phyloP scores from a whole-genome alignment of 2,888 invertebrate genomes.

The Eristalinus sepulchralis region DNA sequence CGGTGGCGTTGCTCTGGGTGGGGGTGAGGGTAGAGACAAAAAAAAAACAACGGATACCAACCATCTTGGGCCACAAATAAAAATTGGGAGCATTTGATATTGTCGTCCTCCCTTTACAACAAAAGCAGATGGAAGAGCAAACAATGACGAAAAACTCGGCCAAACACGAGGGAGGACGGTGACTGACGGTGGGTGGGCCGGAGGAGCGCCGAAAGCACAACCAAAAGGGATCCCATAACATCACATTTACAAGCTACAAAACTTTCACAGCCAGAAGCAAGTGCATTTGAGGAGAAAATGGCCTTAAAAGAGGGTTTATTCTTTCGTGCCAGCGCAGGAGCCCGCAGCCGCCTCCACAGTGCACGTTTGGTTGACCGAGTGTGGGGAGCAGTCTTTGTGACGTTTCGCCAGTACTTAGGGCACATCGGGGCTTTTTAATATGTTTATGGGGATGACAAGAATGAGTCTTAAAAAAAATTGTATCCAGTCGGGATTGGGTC shows the following conservation, averaged over 20 bases:
- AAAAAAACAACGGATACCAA: not conserved
- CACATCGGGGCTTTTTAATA: slow-evolving; percentile 38
- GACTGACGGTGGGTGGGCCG: not conserved
- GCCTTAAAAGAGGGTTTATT: slow-evolving; percentile 26
- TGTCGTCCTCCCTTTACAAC: slow-evolving; percentile 51
- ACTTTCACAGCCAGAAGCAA: slow-evolving; percentile 68
- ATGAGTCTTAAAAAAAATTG: slow-evolving; percentile 34
- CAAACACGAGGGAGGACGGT: slow-evolving; percentile 6
- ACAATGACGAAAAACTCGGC: slow-evolving; percentile 20
- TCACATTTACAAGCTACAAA: slow-evolving; percentile 64
- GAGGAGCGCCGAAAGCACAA: not conserved
- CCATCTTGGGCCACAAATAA: slow-evolving; percentile 50
- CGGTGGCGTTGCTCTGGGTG: not conserved
- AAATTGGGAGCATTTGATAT: slow-evolving; percentile 66
- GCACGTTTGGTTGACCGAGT: slow-evolving; percentile 6
- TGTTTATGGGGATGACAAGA: slow-evolving; percentile 41
- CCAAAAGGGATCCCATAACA: slow-evolving; percentile 44
- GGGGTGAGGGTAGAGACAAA: not conserved
- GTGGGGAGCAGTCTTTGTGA: slow-evolving; percentile 22
- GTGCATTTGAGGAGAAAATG: slow-evolving; percentile 67
- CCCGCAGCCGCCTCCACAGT: not conserved
- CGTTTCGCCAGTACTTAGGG: slow-evolving; percentile 39
- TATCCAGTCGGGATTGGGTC: slow-evolving; percentile 9
- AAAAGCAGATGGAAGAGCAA: slow-evolving; percentile 43
- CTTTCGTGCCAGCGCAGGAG: slow-evolving; percentile 24